phyloP scores from a whole-genome alignment of 2,797 vertebrate genomes.

The Parotocinclus haroldoi region DNA sequence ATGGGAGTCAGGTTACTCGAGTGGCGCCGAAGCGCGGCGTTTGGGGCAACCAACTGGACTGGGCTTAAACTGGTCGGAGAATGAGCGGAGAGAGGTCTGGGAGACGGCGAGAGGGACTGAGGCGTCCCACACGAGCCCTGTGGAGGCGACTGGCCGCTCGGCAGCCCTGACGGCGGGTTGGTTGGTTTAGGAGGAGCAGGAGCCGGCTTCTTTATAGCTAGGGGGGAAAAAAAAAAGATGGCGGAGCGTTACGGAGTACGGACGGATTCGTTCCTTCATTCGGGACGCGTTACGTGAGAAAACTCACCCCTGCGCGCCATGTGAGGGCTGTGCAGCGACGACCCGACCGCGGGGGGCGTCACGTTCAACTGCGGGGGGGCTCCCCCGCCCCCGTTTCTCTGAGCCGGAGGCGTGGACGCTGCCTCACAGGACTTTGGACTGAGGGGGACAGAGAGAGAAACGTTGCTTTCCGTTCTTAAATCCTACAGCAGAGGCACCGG shows the following conservation, averaged over 20 bases:
- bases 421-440: slow-evolving; percentile 79
- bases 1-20: slow-evolving; percentile 83
- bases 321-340: slow-evolving; percentile 87
- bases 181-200: slow-evolving; percentile 93
- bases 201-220: slow-evolving; percentile 92
- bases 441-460: slow-evolving; percentile 48
- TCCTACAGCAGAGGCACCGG: too few species aligned
- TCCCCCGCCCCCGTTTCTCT: slow-evolving; percentile 74
- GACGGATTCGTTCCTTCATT: too few species aligned
- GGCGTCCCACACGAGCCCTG: slow-evolving; percentile 61
- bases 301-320: slow-evolving; percentile 77
- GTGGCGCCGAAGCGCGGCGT: slow-evolving; percentile 75
- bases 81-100: slow-evolving; percentile 73
- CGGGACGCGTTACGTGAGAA: too few species aligned
- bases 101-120: slow-evolving; percentile 72
- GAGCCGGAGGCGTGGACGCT: slow-evolving; percentile 63
- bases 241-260: too few species aligned
- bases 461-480: neutral
- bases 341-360: slow-evolving; percentile 62
- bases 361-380: slow-evolving; percentile 66
- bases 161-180: slow-evolving; percentile 82
- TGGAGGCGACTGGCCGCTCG: slow-evolving; percentile 62
- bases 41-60: slow-evolving; percentile 63
- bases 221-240: too few species aligned
- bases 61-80: slow-evolving; percentile 70